phyloP scores from a whole-genome alignment of 1,140 invertebrate genomes.

The Drosophila kurseongensis region DNA sequence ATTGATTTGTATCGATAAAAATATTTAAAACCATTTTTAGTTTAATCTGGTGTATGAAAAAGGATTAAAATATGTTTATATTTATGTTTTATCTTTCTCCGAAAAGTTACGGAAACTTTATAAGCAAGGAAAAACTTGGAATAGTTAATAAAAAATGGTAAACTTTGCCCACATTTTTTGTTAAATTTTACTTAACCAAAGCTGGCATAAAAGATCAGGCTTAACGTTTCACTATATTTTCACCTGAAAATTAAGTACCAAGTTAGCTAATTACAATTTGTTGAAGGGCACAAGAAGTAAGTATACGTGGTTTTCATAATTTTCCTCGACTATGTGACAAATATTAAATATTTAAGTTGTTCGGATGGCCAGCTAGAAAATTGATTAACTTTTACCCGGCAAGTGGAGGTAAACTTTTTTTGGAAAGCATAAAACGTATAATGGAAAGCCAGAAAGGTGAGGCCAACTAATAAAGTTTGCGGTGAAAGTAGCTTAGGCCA shows the following conservation, averaged over 20 bases:
- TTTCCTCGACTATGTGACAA: constrained; percentile 18
- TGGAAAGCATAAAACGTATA: constrained; percentile 32
- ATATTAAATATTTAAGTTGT: constrained; percentile 71
- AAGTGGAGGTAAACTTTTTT: constrained; percentile 48
- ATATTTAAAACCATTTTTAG: too few species aligned
- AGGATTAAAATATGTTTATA: too few species aligned
- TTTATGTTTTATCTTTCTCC: background rate
- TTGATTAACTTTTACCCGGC: constrained; percentile 63
- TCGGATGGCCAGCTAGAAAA: constrained; percentile 44
- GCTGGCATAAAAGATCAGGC: background rate
- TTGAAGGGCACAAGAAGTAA: background rate
- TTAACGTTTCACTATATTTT: background rate
- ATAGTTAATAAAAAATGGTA: too few species aligned
- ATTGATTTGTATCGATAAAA: too few species aligned
- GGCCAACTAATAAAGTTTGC: constrained; percentile 73
- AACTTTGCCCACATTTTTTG: constrained; percentile 1
- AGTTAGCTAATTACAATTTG: constrained; percentile 56
- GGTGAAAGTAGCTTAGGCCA: constrained; percentile 67
- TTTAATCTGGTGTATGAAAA: too few species aligned
- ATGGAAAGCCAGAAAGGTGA: constrained; percentile 72
- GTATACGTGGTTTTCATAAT: constrained; percentile 7
- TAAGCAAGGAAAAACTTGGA: background rate
- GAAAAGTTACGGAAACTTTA: too few species aligned
- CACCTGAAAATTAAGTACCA: constrained; percentile 13
- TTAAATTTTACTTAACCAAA: background rate